These are phyloP conservation scores for Cryptocephalus moraei DNA, from an alignment of 2,888 invertebrate species.

Conservation along the genomic window DNA sequence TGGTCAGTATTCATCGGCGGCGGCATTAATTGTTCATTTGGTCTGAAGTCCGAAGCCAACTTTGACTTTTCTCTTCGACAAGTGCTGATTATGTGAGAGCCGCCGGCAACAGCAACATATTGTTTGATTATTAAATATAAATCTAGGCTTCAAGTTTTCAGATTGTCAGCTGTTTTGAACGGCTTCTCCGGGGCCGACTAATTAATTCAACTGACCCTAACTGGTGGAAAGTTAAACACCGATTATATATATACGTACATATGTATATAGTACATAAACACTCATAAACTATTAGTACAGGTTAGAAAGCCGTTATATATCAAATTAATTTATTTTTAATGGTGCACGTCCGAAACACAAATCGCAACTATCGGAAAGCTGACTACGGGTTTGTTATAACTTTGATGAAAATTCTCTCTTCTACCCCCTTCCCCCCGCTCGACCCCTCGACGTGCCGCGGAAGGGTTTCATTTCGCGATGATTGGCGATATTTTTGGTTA, in stretches of 20 bases:
- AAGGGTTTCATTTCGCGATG: no score
- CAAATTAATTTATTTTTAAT: constrained; percentile 26
- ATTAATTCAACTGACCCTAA: constrained; percentile 31
- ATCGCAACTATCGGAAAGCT: constrained; percentile 5
- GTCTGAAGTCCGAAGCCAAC: no score
- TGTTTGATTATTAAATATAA: constrained; percentile 31
- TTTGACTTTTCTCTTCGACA: no score
- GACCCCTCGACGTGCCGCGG: no score
- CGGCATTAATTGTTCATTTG: no score
- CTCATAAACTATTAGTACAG: constrained; percentile 21
- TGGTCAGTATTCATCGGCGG: no score
- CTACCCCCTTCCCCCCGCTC: no score
- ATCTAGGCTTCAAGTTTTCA: constrained; percentile 27
- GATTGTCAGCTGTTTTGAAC: constrained; percentile 32
- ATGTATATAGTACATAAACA: not conserved
- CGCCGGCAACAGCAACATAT: constrained; percentile 12
- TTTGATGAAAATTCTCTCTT: no score
- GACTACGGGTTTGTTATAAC: not conserved
- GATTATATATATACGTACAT: constrained; percentile 9
- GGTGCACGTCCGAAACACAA: constrained; percentile 23
- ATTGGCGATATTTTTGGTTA: no score
- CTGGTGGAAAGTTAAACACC: constrained; percentile 27
- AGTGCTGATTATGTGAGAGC: no score
- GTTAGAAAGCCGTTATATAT: constrained; percentile 17
- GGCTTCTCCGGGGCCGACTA: constrained; percentile 24